Base-by-base conservation (phyloP, 2,797 vertebrate genomes). In the Microctenopoma stevenorrisi region DNA sequence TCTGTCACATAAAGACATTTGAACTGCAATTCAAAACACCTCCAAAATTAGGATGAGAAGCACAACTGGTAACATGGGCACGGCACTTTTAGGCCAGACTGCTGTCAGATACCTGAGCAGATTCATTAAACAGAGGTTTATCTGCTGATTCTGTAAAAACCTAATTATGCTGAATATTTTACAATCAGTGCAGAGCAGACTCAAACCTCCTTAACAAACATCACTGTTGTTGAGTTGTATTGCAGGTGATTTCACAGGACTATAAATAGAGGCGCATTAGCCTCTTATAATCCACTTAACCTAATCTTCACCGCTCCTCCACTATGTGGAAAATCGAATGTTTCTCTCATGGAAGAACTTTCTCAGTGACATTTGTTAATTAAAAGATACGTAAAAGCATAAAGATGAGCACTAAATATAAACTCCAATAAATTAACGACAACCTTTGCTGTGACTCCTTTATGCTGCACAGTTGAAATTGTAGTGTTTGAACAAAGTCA, bases 251-350 rank as follows among this genome's bases (percentile, higher is more conserved):
- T 58, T 68, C 80, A 68, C 15, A 22, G 40, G 33, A 6, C 77
- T 75, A 55, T 14, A 77, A 70, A 84, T 78, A 86, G 80, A 81
- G 5, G 0, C 35, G 59, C 70, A 65, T 78, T 72, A 78, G 71
- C 44, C 28, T 59, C 35, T 60, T 9, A 3, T 86, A 86, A 91
- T 78, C 88, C 83, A 88, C 76, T 86, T 89, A 56, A 85, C 83
- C 84, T 90, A 89, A 91, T 88, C 86, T 82, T 64, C 59, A 47
- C 13, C 56, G 26, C 44, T 59, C 10, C 18, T 44, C 18, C 59
- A 50, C n/a, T n/a, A 3, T 53, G 28, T 0, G 25, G 64, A 26
- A 78, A 82, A 74, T 69, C 14, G 67, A 78, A 68, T 11, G 40
- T 59, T 54, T 74, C 53, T 48, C 13, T 67, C 37, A 4, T 14